These are phyloP conservation scores for Catocala nupta DNA, from an alignment of 2,888 invertebrate genomes.

Conservation along the genomic window DNA sequence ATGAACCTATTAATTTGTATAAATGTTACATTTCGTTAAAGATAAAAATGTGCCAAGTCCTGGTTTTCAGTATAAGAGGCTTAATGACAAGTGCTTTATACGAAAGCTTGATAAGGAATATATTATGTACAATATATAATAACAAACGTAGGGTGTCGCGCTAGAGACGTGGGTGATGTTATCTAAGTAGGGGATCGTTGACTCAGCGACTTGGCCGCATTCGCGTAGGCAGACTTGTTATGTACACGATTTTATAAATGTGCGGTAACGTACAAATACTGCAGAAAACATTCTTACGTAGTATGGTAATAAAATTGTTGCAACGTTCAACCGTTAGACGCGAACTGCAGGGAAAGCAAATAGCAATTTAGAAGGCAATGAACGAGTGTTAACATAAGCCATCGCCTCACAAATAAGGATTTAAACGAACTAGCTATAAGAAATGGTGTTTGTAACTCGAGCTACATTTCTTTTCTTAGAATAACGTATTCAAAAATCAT, in stretches of 20 bases:
- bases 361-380: slow-evolving; percentile 39
- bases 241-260: slow-evolving; percentile 43
- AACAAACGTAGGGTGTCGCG: slow-evolving; percentile 52
- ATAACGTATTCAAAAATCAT: too few species aligned
- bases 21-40: slow-evolving; percentile 3
- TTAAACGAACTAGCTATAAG: slow-evolving; percentile 18
- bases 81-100: slow-evolving; percentile 4
- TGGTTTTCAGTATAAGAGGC: neutral
- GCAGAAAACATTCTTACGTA: slow-evolving; percentile 54
- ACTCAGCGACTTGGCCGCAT: slow-evolving; percentile 62
- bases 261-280: slow-evolving; percentile 43
- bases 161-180: slow-evolving; percentile 49
- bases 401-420: slow-evolving; percentile 36
- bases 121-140: slow-evolving; percentile 42
- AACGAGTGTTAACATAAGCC: slow-evolving; percentile 27
- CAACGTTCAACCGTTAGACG: slow-evolving; percentile 44
- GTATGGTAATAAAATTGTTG: slow-evolving; percentile 58
- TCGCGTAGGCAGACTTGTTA: slow-evolving; percentile 63
- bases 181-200: slow-evolving; percentile 62
- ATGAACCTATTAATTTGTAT: slow-evolving; percentile 1
- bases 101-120: slow-evolving; percentile 8
- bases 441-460: too few species aligned
- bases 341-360: slow-evolving; percentile 40
- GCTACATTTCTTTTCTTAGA: too few species aligned
- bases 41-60: neutral